Base-by-base conservation (phyloP, 2,888 invertebrate genomes). In the Amblyjoppa proteus region DNA sequence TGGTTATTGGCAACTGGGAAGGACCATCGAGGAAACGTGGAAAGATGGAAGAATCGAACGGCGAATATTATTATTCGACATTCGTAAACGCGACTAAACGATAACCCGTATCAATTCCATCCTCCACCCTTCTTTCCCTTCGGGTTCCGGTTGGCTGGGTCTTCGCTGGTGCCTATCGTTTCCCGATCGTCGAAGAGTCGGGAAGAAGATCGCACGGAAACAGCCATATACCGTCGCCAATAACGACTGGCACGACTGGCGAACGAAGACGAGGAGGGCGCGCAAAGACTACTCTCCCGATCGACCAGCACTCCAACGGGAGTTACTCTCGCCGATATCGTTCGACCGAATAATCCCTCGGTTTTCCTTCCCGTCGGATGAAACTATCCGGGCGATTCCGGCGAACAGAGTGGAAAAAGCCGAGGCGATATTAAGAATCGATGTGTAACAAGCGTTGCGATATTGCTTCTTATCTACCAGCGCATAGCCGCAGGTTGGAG, bases 341-440 rank as follows among this genome's bases (percentile, higher is more conserved):
- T 90, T 89, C 88, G 88, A 90, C 88, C 88, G 89, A 88, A 89
- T 88, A 88, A 89, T 90, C 88, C 85, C 75, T 83, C 81, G 74
- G 38, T 70, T 61, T 34, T 64, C 78, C 78, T 41, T 28, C 86
- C 38, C 87, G 53, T 68, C 45, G 70, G 51, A 76, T 70, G 56
- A 71, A 85, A 81, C 78, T 75, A 75, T 82, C 66, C 66, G 28
- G 20, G 66, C 76, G 38, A 45, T 13, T 45, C 56, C 31, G 20
- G 34, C 20, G 58, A 76, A 73, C 31, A 20, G 61, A 49, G 64
- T 7, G 61, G 69, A 64, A 71, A 51, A 75, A 81, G 70, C 20
- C 53, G 70, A 66, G 75, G 68, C 78, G 78, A 86, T 73, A 81
- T 73, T 64, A 51, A 51, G 73, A 76, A 76, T 83, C 82, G 71